Evolutionary conservation across 1,140 invertebrate species (phyloP), one percentile per base, ranked within the genome.

Genomic region (Drosophila melanica): DNA sequence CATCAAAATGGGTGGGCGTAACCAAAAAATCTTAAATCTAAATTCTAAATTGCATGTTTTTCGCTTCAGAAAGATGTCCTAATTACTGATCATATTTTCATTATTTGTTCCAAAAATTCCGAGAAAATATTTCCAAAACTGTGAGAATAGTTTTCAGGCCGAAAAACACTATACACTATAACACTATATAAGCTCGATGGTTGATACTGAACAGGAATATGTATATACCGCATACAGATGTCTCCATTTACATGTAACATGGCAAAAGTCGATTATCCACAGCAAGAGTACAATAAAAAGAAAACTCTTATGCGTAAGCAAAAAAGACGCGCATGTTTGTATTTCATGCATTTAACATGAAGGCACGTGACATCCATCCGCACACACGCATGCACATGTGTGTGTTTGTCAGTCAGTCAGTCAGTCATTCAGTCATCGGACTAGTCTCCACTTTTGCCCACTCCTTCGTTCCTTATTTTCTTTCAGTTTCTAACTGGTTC

Each of bases 401-500:
- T 20, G 16, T 16, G 37, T 47, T 18, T 14, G 44, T 60, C 47
- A 16, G 35, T 57, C 35, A 41, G 53, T 58, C 42, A 18, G 44
- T 66, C 64, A 62, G 47, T 54, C 42, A 57, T 3, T 42, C 27
- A 53, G 62, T 41, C 55, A 51, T 50, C 47, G 33, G 54, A 57
- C 42, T 45, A 42, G 23, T 51, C 47, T 27, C 20, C 42, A 37
- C 37, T 58, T 16, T 39, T 41, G 18, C 64, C 27, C 10, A 11
- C 59, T 16, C 35, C n/a, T 44, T 10, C 12, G 11, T 41, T 54
- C n/a, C 33, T 35, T 41, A 35, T 18, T 60, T 23, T 71, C 14
- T 73, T 64, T 71, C 64, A 54, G 73, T 76, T 67, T 23, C 69
- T 89, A 86, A 86, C 82, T 86, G 84, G 82, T 82, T 89, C 82